Evolutionary conservation across 2,113 vertebrate genomes (phyloP).

Genomic region (Nanorana parkeri): DNA sequence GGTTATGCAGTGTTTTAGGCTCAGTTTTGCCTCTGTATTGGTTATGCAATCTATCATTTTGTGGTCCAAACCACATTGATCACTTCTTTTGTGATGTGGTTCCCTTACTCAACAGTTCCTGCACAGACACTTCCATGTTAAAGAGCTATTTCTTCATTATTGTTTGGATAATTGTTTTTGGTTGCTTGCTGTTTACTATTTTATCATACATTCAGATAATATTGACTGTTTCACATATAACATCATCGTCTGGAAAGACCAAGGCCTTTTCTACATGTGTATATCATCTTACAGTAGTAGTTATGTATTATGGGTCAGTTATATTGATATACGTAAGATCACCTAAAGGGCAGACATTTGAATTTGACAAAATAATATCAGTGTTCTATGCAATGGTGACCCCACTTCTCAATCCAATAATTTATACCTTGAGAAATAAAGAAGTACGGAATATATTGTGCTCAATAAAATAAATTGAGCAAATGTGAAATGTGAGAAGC

Average conservation of each 20-base stretch:
- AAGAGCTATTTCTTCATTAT: neutral
- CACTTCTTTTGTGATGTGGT: conserved; percentile 24
- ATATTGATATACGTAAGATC: conserved; percentile 15
- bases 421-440: conserved; percentile 6
- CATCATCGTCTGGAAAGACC: neutral
- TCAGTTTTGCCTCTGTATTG: conserved; percentile 63
- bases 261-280: conserved; percentile 32
- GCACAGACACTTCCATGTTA: neutral
- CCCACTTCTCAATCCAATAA: conserved; percentile 18
- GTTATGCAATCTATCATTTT: conserved; percentile 51
- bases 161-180: neutral
- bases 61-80: conserved; percentile 11
- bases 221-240: neutral
- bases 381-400: conserved; percentile 12
- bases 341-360: neutral
- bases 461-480: neutral
- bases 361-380: conserved; percentile 16
- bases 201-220: neutral
- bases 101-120: conserved; percentile 9
- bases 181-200: neutral
- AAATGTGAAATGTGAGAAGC: neutral
- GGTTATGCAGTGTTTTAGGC: conserved; percentile 65
- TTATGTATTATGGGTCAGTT: conserved; percentile 21
- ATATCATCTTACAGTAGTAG: conserved; percentile 2
- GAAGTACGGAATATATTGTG: neutral